Evolutionary conservation across 2,888 invertebrate genomes (phyloP).

Genomic region (Netelia virgata): DNA sequence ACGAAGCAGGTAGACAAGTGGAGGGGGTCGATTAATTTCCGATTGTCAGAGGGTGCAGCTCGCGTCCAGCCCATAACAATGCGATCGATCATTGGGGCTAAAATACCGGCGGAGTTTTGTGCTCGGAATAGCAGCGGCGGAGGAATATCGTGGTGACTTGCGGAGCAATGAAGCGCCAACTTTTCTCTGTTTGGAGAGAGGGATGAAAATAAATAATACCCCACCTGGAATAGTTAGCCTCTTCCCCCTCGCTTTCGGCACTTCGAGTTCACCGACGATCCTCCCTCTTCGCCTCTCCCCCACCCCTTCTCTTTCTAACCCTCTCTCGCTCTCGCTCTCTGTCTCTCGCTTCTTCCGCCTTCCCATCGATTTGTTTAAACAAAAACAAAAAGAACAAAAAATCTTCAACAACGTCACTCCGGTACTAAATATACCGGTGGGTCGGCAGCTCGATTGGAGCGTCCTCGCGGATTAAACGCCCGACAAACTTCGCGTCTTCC

Average conservation of each 20-base stretch:
- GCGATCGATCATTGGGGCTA: slow-evolving; percentile 58
- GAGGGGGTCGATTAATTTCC: slow-evolving; percentile 61
- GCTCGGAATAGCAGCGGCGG: slow-evolving; percentile 1
- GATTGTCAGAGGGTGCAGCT: slow-evolving; percentile 62
- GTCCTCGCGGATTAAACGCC: background rate
- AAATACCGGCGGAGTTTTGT: slow-evolving; percentile 56
- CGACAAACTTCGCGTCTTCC: background rate
- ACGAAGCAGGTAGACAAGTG: slow-evolving; percentile 8
- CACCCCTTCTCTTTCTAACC: background rate
- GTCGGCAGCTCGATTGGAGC: slow-evolving; percentile 13
- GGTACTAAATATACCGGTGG: background rate
- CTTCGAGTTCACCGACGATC: slow-evolving; percentile 41
- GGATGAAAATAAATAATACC: slow-evolving; percentile 71
- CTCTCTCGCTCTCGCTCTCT: background rate
- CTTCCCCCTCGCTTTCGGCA: slow-evolving; percentile 15
- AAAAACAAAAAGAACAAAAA: slow-evolving; percentile 60
- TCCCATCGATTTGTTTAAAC: slow-evolving; percentile 56
- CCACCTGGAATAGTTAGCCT: slow-evolving; percentile 56
- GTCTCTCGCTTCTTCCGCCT: background rate
- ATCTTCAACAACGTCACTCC: slow-evolving; percentile 40
- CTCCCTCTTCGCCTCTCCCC: background rate
- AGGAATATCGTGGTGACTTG: slow-evolving; percentile 30
- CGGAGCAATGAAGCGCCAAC: slow-evolving; percentile 55
- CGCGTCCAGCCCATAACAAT: slow-evolving; percentile 63
- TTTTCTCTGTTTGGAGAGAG: slow-evolving; percentile 57